Conservation (phyloP, 1,140 invertebrate genomes). For the Apocrypta bakeri region DNA sequence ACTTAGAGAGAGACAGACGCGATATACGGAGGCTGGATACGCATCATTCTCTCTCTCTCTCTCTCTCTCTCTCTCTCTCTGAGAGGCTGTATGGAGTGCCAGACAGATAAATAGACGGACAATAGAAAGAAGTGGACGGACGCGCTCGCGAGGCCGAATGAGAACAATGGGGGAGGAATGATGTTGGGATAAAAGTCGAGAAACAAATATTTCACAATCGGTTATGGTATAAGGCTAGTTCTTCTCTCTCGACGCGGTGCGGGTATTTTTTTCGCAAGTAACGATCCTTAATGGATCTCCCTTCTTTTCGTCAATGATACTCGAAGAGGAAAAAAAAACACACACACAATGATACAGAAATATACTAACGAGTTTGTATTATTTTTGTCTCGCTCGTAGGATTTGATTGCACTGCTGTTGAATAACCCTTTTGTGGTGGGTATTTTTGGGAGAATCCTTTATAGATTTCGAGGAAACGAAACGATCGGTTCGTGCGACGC, state of each 20-base stretch:
- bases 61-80: too few relatives aligned
- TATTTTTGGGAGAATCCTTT: too few relatives aligned
- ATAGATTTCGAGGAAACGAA: too few relatives aligned
- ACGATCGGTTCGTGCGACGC: too few relatives aligned
- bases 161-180: constrained; percentile 15
- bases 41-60: too few relatives aligned
- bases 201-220: constrained; percentile 6
- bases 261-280: constrained; percentile 23
- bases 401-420: too few relatives aligned
- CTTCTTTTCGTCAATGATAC: neutral
- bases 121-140: neutral
- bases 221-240: neutral
- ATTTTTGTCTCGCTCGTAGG: too few relatives aligned
- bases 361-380: neutral
- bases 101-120: constrained; percentile 28
- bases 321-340: neutral
- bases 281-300: constrained; percentile 6
- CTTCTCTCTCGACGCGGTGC: neutral
- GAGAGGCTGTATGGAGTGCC: neutral
- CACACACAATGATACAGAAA: too few relatives aligned
- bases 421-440: too few relatives aligned
- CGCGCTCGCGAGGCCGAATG: too few relatives aligned
- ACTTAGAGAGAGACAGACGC: constrained; percentile 29
- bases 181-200: neutral
- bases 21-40: neutral